phyloP scores from a whole-genome alignment of 2,113 vertebrate genomes.

The Thoracochromis brauschi region DNA sequence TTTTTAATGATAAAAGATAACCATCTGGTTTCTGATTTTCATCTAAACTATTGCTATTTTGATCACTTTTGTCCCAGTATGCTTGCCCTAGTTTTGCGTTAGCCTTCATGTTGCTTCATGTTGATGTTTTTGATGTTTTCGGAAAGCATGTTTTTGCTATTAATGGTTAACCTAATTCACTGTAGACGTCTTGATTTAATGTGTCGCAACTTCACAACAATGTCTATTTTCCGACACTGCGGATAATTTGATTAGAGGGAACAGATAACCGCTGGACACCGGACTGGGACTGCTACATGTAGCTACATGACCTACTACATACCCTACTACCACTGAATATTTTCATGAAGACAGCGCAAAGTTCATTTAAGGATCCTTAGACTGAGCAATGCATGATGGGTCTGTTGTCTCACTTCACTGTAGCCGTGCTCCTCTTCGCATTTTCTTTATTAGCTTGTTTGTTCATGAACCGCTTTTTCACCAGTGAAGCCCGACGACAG shows the following conservation, averaged over 20 bases:
- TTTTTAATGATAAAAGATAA: background rate
- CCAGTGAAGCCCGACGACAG: background rate
- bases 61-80: background rate
- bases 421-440: background rate
- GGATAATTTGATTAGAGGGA: background rate
- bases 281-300: background rate
- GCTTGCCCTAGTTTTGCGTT: conserved; percentile 6
- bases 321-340: background rate
- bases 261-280: background rate
- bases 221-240: background rate
- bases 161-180: background rate
- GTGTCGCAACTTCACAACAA: background rate
- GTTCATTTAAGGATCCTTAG: fast-evolving
- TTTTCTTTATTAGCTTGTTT: background rate
- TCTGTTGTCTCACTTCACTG: background rate
- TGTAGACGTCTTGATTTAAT: background rate
- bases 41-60: background rate
- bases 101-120: background rate
- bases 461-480: background rate
- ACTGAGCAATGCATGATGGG: background rate
- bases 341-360: fast-evolving
- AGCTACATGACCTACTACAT: background rate
- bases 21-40: background rate
- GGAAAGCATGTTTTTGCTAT: background rate
- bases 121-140: background rate